These are phyloP conservation scores for Parnassius apollo DNA, from an alignment of 2,888 invertebrate species.

Conservation along the genomic window DNA sequence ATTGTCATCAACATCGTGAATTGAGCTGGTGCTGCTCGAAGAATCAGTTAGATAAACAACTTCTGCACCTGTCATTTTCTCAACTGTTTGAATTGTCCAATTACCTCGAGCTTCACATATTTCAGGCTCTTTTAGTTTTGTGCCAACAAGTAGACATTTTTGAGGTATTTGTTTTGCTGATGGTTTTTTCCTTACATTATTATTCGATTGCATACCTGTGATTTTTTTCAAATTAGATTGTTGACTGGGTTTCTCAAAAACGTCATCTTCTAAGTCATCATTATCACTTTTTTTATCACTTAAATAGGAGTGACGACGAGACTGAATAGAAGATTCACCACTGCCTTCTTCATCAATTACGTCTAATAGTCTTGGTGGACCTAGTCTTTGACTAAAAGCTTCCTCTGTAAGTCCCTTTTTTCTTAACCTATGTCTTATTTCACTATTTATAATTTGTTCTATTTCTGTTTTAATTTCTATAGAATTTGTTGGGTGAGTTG, in stretches of 20 bases:
- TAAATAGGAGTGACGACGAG: conserved; percentile 77
- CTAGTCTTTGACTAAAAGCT: conserved; percentile 64
- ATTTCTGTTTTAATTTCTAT: conserved; percentile 71
- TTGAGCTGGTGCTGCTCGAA: conserved; percentile 83
- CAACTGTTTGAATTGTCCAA: conserved; percentile 74
- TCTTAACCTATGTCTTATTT: conserved; percentile 65
- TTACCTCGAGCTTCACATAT: conserved; percentile 81
- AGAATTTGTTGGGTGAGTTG: conserved; percentile 69
- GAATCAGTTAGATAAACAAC: conserved; percentile 85
- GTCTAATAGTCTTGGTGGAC: conserved; percentile 85
- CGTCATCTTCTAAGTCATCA: conserved; percentile 76
- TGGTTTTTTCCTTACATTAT: conserved; percentile 35
- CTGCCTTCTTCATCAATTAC: conserved; percentile 90
- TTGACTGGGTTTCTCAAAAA: conserved; percentile 53
- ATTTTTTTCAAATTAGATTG: conserved; percentile 29
- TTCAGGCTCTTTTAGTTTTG: conserved; percentile 81
- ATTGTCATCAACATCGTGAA: conserved; percentile 77
- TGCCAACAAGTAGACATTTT: conserved; percentile 81
- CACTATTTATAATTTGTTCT: conserved; percentile 67
- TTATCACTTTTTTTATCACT: conserved; percentile 70
- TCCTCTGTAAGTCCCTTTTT: conserved; percentile 69
- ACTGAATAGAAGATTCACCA: conserved; percentile 82
- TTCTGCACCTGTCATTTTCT: conserved; percentile 83
- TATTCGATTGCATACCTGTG: conserved; percentile 5
- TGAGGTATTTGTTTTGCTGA: conserved; percentile 65